Conservation (phyloP, 1,140 invertebrate species). For the Pachypsylla venusta region DNA sequence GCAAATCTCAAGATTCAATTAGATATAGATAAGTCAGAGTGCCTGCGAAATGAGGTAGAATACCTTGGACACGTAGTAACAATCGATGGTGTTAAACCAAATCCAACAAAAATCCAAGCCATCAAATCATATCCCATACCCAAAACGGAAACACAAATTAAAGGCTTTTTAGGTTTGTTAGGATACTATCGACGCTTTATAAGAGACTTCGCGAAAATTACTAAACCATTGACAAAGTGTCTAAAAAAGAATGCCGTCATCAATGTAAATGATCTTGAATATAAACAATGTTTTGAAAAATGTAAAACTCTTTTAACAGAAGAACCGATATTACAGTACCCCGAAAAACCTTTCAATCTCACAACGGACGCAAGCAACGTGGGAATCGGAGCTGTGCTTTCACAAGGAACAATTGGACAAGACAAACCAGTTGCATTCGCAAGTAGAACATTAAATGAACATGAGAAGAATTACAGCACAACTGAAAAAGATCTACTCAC, state of each 20-base stretch:
- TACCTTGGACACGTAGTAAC: conserved; percentile 31
- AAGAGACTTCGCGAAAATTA: conserved; percentile 22
- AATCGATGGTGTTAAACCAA: conserved; percentile 26
- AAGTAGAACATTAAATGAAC: conserved; percentile 22
- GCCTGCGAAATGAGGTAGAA: conserved; percentile 20
- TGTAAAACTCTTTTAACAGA: conserved; percentile 25
- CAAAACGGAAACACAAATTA: conserved; percentile 24
- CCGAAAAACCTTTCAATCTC: conserved; percentile 33
- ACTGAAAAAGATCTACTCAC: conserved; percentile 36
- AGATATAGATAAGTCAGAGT: conserved; percentile 28
- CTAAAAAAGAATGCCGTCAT: conserved; percentile 16
- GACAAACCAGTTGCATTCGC: conserved; percentile 24
- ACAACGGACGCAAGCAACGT: conserved; percentile 33
- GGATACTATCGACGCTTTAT: conserved; percentile 30
- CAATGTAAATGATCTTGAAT: conserved; percentile 5
- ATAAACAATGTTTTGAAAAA: conserved; percentile 27
- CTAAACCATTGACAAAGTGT: conserved; percentile 26
- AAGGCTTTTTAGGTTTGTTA: conserved; percentile 27
- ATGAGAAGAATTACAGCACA: conserved; percentile 24
- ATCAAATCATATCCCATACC: conserved; percentile 27
- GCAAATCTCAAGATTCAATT: conserved; percentile 19
- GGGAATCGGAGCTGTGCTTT: conserved; percentile 26
- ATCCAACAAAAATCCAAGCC: conserved; percentile 29
- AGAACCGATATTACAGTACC: conserved; percentile 25
- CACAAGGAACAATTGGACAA: conserved; percentile 23